These are phyloP conservation scores for Oryzias melastigma DNA, from an alignment of 2,113 vertebrate genomes.

Conservation along the genomic window DNA sequence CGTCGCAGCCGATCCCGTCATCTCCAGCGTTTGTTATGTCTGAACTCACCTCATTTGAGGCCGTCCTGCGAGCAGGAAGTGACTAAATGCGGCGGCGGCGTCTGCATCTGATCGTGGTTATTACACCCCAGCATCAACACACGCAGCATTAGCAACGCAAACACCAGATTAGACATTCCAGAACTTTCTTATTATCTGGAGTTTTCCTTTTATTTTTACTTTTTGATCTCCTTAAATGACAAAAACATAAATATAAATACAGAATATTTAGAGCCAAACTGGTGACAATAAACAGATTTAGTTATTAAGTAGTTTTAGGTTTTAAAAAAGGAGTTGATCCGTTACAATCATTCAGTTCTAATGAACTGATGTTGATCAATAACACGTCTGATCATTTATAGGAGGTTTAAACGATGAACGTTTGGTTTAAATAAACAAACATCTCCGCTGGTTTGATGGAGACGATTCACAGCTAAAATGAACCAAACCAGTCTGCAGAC, in stretches of 20 bases:
- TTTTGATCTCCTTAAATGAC: neutral
- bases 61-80: slow-evolving; percentile 17
- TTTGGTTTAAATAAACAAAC: too few species aligned
- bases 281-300: too few species aligned
- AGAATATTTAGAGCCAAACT: too few species aligned
- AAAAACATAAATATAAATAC: neutral
- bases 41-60: slow-evolving; percentile 66
- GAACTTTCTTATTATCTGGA: slow-evolving; percentile 4
- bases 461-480: too few species aligned
- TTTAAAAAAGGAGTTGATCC: too few species aligned
- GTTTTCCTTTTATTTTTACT: neutral
- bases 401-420: too few species aligned
- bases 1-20: slow-evolving; percentile 12
- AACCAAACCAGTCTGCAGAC: too few species aligned
- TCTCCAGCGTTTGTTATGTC: slow-evolving; percentile 53
- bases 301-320: too few species aligned
- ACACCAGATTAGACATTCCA: slow-evolving; percentile 33
- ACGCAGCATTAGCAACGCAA: slow-evolving; percentile 39
- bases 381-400: too few species aligned
- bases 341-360: too few species aligned
- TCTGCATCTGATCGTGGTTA: slow-evolving; percentile 65
- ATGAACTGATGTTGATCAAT: too few species aligned
- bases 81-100: slow-evolving; percentile 36
- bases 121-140: slow-evolving; percentile 50
- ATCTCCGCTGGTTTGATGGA: too few species aligned